Evolutionary conservation across 2,113 vertebrate species (phyloP).

Genomic region (Euleptes europaea): DNA sequence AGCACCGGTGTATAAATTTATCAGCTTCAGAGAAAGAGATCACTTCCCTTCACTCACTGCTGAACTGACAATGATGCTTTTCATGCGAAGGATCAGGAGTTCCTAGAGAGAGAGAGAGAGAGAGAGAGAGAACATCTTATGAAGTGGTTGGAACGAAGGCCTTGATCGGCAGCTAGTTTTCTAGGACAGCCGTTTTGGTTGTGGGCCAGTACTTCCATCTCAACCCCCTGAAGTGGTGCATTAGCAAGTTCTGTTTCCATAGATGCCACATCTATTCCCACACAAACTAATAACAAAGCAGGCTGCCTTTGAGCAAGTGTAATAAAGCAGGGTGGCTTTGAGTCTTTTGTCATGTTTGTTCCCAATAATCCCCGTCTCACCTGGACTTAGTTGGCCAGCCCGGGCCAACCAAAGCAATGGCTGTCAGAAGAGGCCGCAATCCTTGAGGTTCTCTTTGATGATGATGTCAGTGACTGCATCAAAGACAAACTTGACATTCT

Average conservation of each 20-base stretch:
- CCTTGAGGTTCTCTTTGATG: constrained; percentile 99
- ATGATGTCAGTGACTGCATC: constrained; percentile 98
- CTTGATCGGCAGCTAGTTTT: neutral
- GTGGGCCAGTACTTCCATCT: neutral
- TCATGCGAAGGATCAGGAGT: neutral
- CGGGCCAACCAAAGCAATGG: neutral
- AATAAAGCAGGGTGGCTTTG: neutral
- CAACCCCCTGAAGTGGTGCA: neutral
- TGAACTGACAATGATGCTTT: neutral
- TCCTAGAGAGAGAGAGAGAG: neutral
- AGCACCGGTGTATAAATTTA: neutral
- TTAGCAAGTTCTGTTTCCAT: neutral
- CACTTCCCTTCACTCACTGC: neutral
- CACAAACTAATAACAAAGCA: neutral
- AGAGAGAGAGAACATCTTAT: neutral
- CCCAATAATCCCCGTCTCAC: too few species aligned
- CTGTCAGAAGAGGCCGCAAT: constrained; percentile 89
- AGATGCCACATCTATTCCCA: neutral
- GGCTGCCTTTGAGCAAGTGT: too few species aligned
- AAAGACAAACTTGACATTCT: constrained; percentile 99
- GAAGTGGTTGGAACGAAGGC: neutral
- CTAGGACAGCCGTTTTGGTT: neutral
- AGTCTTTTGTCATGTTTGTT: neutral
- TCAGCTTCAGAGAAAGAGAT: neutral
- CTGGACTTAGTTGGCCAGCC: neutral